A percentile compares a stretch with the other conserved stretches of the same genome.
Conservation (phyloP, 2,888 invertebrate species). For the Aleiodes testaceus region DNA sequence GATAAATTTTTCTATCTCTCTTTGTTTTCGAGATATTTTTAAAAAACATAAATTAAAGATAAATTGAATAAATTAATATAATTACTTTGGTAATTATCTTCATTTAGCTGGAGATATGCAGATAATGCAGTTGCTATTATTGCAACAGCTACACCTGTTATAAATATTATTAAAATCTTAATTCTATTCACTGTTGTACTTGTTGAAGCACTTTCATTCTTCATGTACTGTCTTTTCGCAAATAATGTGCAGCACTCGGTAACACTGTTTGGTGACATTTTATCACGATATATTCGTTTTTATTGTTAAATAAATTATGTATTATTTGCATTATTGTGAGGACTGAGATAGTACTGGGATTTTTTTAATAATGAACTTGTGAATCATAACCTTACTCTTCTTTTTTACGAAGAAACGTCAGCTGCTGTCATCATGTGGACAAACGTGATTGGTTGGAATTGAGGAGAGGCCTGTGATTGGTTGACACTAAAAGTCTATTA, state of each 20-base stretch:
- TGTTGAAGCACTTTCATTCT: slow-evolving; percentile 48
- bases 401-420: not conserved
- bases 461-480: not conserved
- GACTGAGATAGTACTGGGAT: slow-evolving; percentile 1
- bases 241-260: slow-evolving; percentile 49
- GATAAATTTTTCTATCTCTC: no score
- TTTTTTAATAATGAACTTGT: not conserved
- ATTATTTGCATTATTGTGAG: slow-evolving; percentile 31
- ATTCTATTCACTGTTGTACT: slow-evolving; percentile 58
- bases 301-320: slow-evolving; percentile 14
- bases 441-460: not conserved
- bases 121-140: slow-evolving; percentile 61
- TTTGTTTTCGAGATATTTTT: no score
- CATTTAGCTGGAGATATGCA: slow-evolving; percentile 57
- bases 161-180: slow-evolving; percentile 59
- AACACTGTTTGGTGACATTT: slow-evolving; percentile 54
- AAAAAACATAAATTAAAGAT: not conserved
- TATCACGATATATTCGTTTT: slow-evolving; percentile 29
- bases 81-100: slow-evolving; percentile 54
- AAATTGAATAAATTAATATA: not conserved
- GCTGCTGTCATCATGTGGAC: slow-evolving; percentile 2
- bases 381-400: slow-evolving; percentile 9
- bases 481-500: no score
- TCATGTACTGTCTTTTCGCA: slow-evolving; percentile 51
- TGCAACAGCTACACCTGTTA: slow-evolving; percentile 62